Evolutionary conservation across 2,888 invertebrate species (phyloP).

Genomic region (Pemphredon lugubris): DNA sequence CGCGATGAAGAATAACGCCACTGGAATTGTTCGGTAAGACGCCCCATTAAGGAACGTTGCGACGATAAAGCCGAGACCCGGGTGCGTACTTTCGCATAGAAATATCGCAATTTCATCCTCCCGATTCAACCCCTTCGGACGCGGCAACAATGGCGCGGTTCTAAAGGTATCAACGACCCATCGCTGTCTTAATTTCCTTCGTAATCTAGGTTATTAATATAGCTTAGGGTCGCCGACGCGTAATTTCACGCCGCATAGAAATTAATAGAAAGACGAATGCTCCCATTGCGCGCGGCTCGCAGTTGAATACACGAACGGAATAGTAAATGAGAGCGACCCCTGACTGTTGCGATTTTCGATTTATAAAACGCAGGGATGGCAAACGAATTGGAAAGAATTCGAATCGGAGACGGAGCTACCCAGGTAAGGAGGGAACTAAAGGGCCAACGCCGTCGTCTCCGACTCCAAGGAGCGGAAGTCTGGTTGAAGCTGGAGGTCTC

Average conservation of each 20-base stretch:
- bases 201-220: conserved; percentile 79
- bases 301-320: conserved; percentile 42
- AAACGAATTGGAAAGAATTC: too few relatives aligned
- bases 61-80: conserved; percentile 27
- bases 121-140: conserved; percentile 54
- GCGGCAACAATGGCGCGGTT: conserved; percentile 51
- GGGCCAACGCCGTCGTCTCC: too few relatives aligned
- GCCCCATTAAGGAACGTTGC: conserved; percentile 14
- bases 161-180: conserved; percentile 60
- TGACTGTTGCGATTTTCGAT: conserved; percentile 8
- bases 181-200: conserved; percentile 73
- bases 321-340: conserved; percentile 27
- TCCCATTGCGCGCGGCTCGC: conserved; percentile 34
- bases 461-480: too few relatives aligned
- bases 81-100: too few relatives aligned
- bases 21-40: conserved; percentile 45
- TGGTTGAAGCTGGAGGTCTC: too few relatives aligned
- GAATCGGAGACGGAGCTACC: too few relatives aligned
- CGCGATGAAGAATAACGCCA: conserved; percentile 31
- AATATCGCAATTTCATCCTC: conserved; percentile 67
- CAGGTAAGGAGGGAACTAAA: too few relatives aligned
- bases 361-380: too few relatives aligned
- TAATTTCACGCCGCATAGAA: conserved; percentile 67
- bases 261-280: conserved; percentile 67
- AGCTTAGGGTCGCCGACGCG: conserved; percentile 71